Base-by-base conservation (phyloP, 2,113 vertebrate genomes). In the Neodontobutis hainanensis region DNA sequence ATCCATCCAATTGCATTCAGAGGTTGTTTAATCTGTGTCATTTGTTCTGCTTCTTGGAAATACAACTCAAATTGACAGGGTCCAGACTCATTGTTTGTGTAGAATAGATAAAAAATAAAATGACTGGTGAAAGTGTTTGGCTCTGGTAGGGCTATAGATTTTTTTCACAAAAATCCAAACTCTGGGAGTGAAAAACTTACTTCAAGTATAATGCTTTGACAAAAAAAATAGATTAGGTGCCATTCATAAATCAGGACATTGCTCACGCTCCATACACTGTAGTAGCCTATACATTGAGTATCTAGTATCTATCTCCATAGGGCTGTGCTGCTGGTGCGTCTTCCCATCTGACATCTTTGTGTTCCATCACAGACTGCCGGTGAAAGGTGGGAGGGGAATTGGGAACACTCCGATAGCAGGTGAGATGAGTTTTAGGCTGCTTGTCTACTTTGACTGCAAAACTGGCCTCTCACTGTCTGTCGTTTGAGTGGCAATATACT, bases 401-500 rank as follows among this genome's bases (percentile, higher is more conserved):
- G 72, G 65, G 75, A 83, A 58, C 77, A 84, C 59, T 83, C 68
- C 69, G 85, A 84, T 78, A 82, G 78, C 36, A 81, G 82, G 40
- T 64, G 74, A 87, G 80, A 82, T 67, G 74, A 85, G 78, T 70
- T 70, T 59, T 73, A 15, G 73, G 71, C 76, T 62, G 68, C 32
- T 50, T 51, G 80, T 74, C 80, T 68, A 76, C n/a, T 0, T 47
- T 44, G 71, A 56, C 55, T 47, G 46, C 62, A n/a, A n/a, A n/a
- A n/a, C n/a, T 65, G 63, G 77, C 70, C 82, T 87, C 77, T 81
- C 47, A 66, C 77, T 84, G 84, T 84, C 87, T 85, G 55, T 85
- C 82, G 77, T 77, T 84, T 88, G 87, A 88, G 73, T 89, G 84
- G 82, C 85, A 87, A 82, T 84, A 70, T 62, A 76, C 69, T 88